Evolutionary conservation across 2,888 invertebrate genomes (phyloP), one percentile per base, ranked within the genome.

Genomic region (Dolichopus griseipennis): DNA sequence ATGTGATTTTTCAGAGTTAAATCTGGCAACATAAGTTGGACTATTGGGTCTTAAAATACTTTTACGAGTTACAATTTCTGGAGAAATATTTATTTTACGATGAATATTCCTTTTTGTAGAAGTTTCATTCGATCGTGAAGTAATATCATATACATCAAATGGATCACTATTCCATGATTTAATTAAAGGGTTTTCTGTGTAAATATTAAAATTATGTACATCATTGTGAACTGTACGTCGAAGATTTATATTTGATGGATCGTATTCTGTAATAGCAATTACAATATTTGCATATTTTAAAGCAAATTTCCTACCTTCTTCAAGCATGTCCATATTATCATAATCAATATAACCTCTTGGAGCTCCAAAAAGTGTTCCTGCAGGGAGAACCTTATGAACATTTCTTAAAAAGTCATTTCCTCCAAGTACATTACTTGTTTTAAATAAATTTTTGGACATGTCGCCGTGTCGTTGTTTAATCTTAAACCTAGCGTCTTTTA

Each of bases 401-500:
- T 22, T 61, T 37, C 22, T 65, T n/a, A 41, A 64, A 15, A 33
- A 27, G 2, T 27, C 61, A 63, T 65, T 66, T 27, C 61, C 15
- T 22, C 41, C 71, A 74, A 75, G 83, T 83, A 76, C 83, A 81
- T 69, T 80, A 82, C 71, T 84, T 83, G 71, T 89, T 83, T 65
- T 52, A 1, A 52, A 2, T 15, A 9, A 12, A 12, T 2, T n/a
- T 52, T 52, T 52, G 2, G 52, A 52, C 6, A 18, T 7, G 18
- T 52, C 52, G 5, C 2, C 18, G 1, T 9, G 6, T 18, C 52
- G 52, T 6, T 52, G 52, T 15, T 89, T 85, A 66, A 93, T 78
- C 77, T 90, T 88, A 66, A 87, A 81, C 64, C 92, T 84, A 9
- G 92, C 91, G 83, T 92, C 93, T 71, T 86, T 88, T 12, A 83